Base-by-base conservation (phyloP, 2,797 vertebrate species). In the Melanogrammus aeglefinus region DNA sequence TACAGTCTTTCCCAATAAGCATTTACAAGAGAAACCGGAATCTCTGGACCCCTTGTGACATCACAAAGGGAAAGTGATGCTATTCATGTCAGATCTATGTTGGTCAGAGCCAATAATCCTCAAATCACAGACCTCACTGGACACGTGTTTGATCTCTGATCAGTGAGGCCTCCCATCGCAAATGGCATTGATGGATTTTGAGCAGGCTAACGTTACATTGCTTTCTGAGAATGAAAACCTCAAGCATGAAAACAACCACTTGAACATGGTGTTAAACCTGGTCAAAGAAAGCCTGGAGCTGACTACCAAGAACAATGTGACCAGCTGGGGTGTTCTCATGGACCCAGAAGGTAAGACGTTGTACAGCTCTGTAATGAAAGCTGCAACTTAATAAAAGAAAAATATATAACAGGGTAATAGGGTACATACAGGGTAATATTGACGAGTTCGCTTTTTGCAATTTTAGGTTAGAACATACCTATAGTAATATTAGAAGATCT, bases 241-340 rank as follows among this genome's bases (percentile, higher is more conserved):
- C 0, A 14, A 14, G 14, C 73, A 76, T 72, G 86, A 93, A 76
- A 90, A 89, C 10, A 78, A 82, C 2, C 72, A 85, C 3, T 18
- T 93, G 63, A 89, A 84, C 73, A 36, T 38, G 0, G 74, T 87
- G 72, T n/a, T 89, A 16, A 38, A 24, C 14, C 1, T 90, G 4
- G 24, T 87, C 16, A 83, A 76, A 63, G 87, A 92, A 85, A 93
- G 88, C 14, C 1, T 13, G 18, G 80, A 87, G 0, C 83, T 92
- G 39, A 87, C 44, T 66, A 39, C 74, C 44, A 80, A n/a, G 57
- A 27, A 87, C 47, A 73, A 41, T 12, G 75, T 27, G 24, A 12
- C 66, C 70, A 51, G 38, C 74, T 73, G 3, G 71, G 36, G 1
- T 2, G 3, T 41, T 12, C 4, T 13, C 29, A 35, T 78, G 33